A percentile compares a stretch with the other conserved stretches of the same genome.
Conservation (phyloP, 2,888 invertebrate genomes). For the Aleiodes alternator region DNA sequence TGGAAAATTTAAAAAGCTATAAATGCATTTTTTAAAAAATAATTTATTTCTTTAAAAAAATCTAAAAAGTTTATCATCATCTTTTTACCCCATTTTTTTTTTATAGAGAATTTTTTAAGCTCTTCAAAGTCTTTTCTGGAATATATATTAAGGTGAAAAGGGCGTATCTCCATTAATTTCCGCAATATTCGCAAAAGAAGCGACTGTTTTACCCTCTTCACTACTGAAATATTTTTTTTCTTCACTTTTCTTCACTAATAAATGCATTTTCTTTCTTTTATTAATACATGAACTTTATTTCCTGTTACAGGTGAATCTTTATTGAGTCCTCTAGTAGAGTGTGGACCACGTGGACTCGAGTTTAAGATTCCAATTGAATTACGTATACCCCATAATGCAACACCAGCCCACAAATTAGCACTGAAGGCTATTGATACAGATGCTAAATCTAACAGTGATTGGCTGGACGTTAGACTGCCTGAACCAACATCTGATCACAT, state of each 20-base stretch:
- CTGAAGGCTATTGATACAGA: conserved; percentile 89
- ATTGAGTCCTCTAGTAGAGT: conserved; percentile 96
- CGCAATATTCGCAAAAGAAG: too few species aligned
- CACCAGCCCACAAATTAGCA: conserved; percentile 85
- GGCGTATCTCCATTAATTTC: too few species aligned
- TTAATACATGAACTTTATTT: background rate
- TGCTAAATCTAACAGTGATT: conserved; percentile 88
- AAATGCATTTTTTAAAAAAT: too few species aligned
- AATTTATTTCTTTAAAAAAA: too few species aligned
- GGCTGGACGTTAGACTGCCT: conserved; percentile 90
- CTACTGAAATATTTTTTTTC: too few species aligned
- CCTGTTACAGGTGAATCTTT: conserved; percentile 89
- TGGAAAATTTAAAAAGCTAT: too few species aligned
- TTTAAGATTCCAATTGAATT: conserved; percentile 93
- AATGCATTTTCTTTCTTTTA: background rate
- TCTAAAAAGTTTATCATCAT: too few species aligned
- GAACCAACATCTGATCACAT: conserved; percentile 91
- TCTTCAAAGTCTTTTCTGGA: too few species aligned
- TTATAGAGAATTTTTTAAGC: too few species aligned
- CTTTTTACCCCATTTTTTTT: too few species aligned
- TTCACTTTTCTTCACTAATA: background rate
- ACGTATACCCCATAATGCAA: conserved; percentile 90
- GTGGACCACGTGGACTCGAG: conserved; percentile 94
- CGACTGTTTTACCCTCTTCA: too few species aligned
- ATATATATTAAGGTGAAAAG: too few species aligned